Base-by-base conservation (phyloP, 2,113 vertebrate genomes). In the Rostratula benghalensis region DNA sequence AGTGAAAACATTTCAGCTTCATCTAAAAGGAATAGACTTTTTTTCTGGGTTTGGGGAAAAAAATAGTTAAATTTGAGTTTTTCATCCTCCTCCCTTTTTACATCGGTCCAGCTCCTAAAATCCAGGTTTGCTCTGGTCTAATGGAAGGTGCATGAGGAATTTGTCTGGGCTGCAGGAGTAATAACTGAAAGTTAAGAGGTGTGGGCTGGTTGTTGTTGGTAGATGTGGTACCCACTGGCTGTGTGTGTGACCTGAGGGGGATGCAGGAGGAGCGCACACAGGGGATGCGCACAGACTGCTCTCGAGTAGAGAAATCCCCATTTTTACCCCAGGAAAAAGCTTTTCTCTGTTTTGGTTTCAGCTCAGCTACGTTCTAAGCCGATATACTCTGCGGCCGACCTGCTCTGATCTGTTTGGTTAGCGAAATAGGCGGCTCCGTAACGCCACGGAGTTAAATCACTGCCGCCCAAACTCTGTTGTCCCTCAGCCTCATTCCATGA, bases 231-330 rank as follows among this genome's bases (percentile, higher is more conserved):
- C 43, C 56, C n/a, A 7, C 10, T 70, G 4, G 19, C 13, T 13
- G 1, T 2, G 2, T 3, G 54, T 1, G 18, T 8, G 7, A 25
- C 39, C 12, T 28, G 24, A 2, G 43, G 2, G 53, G 65, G 64
- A 18, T 22, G 64, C 33, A 3, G 64, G 73, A 17, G 2, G 10
- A 27, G 65, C 2, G 1, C 1, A 8, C 7, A 22, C 37, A 4
- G 31, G 3, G 23, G 67, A 12, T 6, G 12, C 6, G 1, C 2
- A 0, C 41, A 31, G 6, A 4, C 18, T 7, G n/a, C 7, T 30
- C 51, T 53, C 20, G 5, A 13, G 53, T 2, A 22, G 39, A 35
- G 39, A 37, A 31, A 28, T 8, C 13, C 6, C 28, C 5, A 27
- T 31, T 31, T 33, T 46, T 46, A 33, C 53, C 28, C 14, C 0